Conservation (phyloP, 2,113 vertebrate genomes). For the Callopanchax toddi region DNA sequence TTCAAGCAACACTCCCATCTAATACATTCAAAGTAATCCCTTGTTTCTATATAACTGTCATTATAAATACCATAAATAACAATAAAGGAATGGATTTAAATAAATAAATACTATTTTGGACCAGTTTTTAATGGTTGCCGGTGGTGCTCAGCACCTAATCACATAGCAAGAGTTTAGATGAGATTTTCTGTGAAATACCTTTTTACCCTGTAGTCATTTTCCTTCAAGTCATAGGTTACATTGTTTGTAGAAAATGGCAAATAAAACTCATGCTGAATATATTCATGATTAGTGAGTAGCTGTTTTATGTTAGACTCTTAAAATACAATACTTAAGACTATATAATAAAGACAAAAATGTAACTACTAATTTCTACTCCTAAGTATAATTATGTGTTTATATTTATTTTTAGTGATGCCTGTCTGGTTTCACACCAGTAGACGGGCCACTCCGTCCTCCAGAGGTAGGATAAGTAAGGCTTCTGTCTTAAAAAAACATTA, state of each 20-base stretch:
- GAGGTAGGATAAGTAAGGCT: constrained; percentile 23
- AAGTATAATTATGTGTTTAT: constrained; percentile 13
- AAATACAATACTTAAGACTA: background rate
- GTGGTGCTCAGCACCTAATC: constrained; percentile 72
- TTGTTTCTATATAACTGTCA: constrained; percentile 48
- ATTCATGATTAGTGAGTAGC: background rate
- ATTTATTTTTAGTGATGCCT: constrained; percentile 4
- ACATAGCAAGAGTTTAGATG: constrained; percentile 19
- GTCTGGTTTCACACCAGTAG: constrained; percentile 22
- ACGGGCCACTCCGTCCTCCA: constrained; percentile 31
- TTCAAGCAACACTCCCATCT: constrained; percentile 42
- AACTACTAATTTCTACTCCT: constrained; percentile 13
- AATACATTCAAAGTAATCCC: constrained; percentile 62
- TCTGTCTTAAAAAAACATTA: constrained; percentile 15
- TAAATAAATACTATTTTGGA: constrained; percentile 89
- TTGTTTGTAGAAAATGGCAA: constrained; percentile 6
- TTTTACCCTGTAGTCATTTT: constrained; percentile 53
- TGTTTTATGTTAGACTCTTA: background rate
- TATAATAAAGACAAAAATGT: constrained; percentile 1
- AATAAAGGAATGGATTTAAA: constrained; percentile 86
- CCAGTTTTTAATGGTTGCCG: constrained; percentile 55
- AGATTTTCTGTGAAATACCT: constrained; percentile 12
- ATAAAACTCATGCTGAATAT: too few species aligned
- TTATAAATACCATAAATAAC: constrained; percentile 95
- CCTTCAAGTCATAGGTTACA: constrained; percentile 53